These are phyloP conservation scores for Marisa cornuarietis DNA, from an alignment of 1,140 invertebrate species.

Conservation along the genomic window DNA sequence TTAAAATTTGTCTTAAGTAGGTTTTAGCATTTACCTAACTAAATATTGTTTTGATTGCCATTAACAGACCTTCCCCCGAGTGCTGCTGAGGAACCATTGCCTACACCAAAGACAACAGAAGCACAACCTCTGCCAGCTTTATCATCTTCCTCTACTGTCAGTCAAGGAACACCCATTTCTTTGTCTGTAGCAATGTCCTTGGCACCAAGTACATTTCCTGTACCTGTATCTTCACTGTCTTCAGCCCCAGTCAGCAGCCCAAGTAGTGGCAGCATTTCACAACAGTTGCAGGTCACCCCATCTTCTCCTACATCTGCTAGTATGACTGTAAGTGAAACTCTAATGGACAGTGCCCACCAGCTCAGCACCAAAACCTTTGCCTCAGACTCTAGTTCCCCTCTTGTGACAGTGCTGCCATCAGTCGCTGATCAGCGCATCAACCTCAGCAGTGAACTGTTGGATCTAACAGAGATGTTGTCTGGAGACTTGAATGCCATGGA, in stretches of 20 bases:
- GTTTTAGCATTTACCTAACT: no score
- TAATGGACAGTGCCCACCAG: background rate
- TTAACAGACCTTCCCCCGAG: constrained; percentile 83
- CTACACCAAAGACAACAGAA: constrained; percentile 72
- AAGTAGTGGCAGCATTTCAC: background rate
- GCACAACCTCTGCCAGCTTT: constrained; percentile 26
- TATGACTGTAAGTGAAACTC: background rate
- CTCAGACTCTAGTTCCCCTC: constrained; percentile 9
- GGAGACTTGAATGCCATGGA: constrained; percentile 58
- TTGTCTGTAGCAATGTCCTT: background rate
- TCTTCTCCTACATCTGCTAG: background rate
- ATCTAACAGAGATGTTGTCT: constrained; percentile 55
- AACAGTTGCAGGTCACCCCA: background rate
- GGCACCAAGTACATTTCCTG: background rate
- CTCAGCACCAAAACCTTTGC: constrained; percentile 11
- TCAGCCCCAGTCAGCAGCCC: constrained; percentile 5
- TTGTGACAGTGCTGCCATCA: constrained; percentile 10
- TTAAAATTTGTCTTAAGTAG: no score
- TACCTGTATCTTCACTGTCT: background rate
- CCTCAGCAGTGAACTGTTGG: constrained; percentile 46
- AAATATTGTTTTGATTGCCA: constrained; percentile 22
- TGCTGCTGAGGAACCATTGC: constrained; percentile 78
- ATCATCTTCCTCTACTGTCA: background rate
- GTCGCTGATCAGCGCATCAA: constrained; percentile 6
- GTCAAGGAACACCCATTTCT: background rate